Percentiles rank a stretch among this genome's conserved stretches.
phyloP scores from a whole-genome alignment of 2,113 vertebrate genomes.

The Oreochromis aureus region DNA sequence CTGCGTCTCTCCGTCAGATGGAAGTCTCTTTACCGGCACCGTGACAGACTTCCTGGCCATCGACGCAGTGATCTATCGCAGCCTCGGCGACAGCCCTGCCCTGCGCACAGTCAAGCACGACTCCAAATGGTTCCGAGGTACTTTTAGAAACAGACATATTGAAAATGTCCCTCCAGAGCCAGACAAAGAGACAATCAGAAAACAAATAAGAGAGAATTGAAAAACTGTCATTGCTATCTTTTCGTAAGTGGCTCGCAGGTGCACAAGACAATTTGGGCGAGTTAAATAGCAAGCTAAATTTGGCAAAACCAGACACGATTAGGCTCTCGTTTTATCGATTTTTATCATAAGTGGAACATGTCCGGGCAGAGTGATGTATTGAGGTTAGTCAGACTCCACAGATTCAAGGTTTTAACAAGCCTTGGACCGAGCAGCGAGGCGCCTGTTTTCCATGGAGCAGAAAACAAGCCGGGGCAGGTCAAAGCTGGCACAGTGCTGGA shows the following conservation, averaged over 20 bases:
- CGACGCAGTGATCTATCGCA: constrained; percentile 95
- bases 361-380: constrained; percentile 30
- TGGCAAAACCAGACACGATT: not conserved
- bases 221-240: not conserved
- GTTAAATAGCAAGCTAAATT: not conserved
- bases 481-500: constrained; percentile 9
- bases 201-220: not conserved
- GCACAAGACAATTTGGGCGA: not conserved
- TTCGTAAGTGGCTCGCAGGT: not conserved
- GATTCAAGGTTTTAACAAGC: constrained; percentile 14
- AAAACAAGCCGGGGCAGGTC: constrained; percentile 32
- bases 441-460: not conserved
- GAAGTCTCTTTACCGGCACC: constrained; percentile 93
- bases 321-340: not conserved
- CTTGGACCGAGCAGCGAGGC: not conserved
- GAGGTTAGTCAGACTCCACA: constrained; percentile 27
- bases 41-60: constrained; percentile 97
- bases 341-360: not conserved
- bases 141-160: constrained; percentile 5
- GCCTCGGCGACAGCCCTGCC: constrained; percentile 86
- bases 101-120: constrained; percentile 95
- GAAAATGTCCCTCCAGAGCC: not conserved
- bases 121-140: constrained; percentile 99
- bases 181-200: not conserved
- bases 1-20: constrained; percentile 69